phyloP scores from a whole-genome alignment of 2,888 invertebrate species.

The Galerucella calmariensis region DNA sequence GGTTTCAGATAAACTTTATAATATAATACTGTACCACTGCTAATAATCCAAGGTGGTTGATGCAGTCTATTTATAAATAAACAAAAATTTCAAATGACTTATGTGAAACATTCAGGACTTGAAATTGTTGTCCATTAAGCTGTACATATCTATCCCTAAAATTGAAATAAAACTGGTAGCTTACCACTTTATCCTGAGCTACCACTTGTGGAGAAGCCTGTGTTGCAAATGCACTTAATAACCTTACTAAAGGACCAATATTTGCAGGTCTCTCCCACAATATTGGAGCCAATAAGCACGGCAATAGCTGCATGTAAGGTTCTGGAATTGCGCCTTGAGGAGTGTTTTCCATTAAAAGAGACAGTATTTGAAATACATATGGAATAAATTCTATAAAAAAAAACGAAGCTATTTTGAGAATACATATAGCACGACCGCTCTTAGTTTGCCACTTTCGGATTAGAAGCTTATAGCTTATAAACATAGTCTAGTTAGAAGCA shows the following conservation, averaged over 20 bases:
- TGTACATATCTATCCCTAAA: background rate
- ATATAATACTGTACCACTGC: no score
- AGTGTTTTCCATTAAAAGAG: slow-evolving; percentile 83
- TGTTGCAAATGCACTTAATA: slow-evolving; percentile 87
- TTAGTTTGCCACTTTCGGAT: no score
- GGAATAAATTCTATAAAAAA: slow-evolving; percentile 89
- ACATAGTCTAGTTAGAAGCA: no score
- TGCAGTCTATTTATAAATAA: no score
- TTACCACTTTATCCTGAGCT: slow-evolving; percentile 77
- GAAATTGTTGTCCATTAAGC: background rate
- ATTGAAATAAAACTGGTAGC: slow-evolving; percentile 46
- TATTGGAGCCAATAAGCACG: slow-evolving; percentile 88
- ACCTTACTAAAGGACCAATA: slow-evolving; percentile 91
- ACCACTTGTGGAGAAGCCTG: slow-evolving; percentile 78
- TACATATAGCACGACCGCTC: no score
- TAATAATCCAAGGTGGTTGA: no score
- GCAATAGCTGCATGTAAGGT: slow-evolving; percentile 89
- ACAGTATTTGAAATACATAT: slow-evolving; percentile 97
- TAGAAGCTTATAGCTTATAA: no score
- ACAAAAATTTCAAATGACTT: background rate
- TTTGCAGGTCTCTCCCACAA: slow-evolving; percentile 96
- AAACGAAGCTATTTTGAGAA: slow-evolving; percentile 8
- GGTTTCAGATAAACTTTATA: no score
- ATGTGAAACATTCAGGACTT: background rate
- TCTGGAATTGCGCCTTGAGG: slow-evolving; percentile 73